Base-by-base conservation (phyloP, 2,113 vertebrate species). In the Nesoenas mayeri region DNA sequence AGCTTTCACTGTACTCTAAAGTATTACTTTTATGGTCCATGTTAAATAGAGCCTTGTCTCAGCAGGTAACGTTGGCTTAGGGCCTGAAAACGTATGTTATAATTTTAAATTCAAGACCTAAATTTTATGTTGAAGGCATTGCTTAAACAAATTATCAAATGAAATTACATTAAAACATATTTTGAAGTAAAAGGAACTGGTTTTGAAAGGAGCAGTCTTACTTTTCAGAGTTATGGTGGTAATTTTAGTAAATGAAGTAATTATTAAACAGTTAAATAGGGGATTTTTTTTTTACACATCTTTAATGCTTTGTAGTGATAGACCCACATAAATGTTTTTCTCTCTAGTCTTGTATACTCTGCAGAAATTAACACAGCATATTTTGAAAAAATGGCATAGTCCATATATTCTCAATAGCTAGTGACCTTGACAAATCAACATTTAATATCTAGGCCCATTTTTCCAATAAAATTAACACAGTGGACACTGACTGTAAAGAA, bases 301-400 rank as follows among this genome's bases (percentile, higher is more conserved):
- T 84, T 65, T 29, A 71, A 75, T 0, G 0, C 5, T 82, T 72
- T 12, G 5, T 8, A 83, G 26, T 0, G 1, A 40, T 3, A 19
- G 6, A 48, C 7, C 5, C 42, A 50, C 9, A 38, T 7, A 67
- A 54, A 34, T 34, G 7, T 20, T 88, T 85, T 85, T 58, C 25
- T 50, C n/a, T 65, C 5, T 70, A 66, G 13, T 75, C 6, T 2
- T 22, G 20, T 44, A 40, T 22, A 83, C 7, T 58, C 28, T 13
- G 44, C 11, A 78, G 17, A 81, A 78, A 58, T 50, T 36, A 83
- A 36, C 21, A 11, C 12, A 84, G 28, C 11, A 21, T 19, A 21
- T 51, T 72, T 60, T 58, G 0, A 16, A 64, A 90, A 93, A 57
- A 10, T 80, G 17, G 18, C n/a, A 84, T 10, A 3, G 10, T 25